Evolutionary conservation across 1,140 invertebrate genomes (phyloP), one percentile per base, ranked within the genome.

Genomic region (Druon quercuslanigerum): DNA sequence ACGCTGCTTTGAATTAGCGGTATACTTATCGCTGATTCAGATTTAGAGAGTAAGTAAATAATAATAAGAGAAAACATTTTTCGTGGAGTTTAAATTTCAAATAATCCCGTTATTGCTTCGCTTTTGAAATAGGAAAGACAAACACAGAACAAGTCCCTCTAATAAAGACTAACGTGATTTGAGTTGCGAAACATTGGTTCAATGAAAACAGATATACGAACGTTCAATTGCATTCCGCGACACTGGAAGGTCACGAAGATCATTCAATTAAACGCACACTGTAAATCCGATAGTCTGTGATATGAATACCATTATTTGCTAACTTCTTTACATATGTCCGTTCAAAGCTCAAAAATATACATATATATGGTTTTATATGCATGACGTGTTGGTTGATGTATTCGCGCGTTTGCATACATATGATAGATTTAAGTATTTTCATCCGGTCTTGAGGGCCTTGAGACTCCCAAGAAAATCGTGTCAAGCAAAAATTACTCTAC

Each of bases 241-340:
- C 57, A 33, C 57, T 66, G 57, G 57, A 66, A 66, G 57, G 57
- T 66, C 57, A 66, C 33, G 57, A 40, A 66, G 57, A 66, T 66
- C 25, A 66, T 66, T 66, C 20, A 66, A 66, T 66, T 66, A 66
- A 20, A 66, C 20, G 52, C 14, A 8, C 19, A 40, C 40, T 40
- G 25, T 40, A 66, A 40, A 66, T 66, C 40, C 14, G 40, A 66
- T 40, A 46, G 40, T 46, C 57, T 33, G 57, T 33, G 57, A 60
- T 33, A 33, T 66, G 25, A 25, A 40, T 66, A 66, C n/a, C 25
- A 25, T 66, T 60, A 60, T 60, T 33, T 60, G 25, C 19, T 60
- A 60, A 20, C 3, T 16, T 13, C 25, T 33, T 66, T 66, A 66
- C 57, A 33, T 66, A 33, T 25, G 57, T 66, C n/a, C 40, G 40